phyloP scores from a whole-genome alignment of 2,797 vertebrate species.

The Trichosurus vulpecula region DNA sequence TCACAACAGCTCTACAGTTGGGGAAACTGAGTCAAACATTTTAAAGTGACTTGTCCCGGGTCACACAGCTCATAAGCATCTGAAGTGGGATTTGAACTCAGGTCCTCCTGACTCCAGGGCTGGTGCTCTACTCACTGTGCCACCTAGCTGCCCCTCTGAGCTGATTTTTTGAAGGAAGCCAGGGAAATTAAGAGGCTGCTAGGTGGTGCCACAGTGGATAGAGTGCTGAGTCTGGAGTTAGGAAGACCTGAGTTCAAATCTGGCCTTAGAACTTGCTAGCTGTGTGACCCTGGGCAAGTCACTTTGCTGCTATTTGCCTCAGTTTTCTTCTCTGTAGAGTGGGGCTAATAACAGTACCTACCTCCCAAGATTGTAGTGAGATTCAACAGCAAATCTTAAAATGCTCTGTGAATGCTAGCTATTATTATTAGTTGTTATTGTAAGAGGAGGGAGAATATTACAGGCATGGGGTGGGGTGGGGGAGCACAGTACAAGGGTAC shows the following conservation, averaged over 20 bases:
- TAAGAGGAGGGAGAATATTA: neutral
- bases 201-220: neutral
- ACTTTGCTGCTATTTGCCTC: neutral
- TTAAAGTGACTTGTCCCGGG: neutral
- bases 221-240: neutral
- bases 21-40: neutral
- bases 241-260: neutral
- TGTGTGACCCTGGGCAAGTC: neutral
- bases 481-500: neutral
- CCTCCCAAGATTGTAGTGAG: neutral
- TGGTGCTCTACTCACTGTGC: too few relatives aligned
- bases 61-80: neutral
- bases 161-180: neutral
- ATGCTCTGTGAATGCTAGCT: neutral
- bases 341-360: neutral
- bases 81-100: neutral
- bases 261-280: neutral
- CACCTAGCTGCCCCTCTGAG: neutral
- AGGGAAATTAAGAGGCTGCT: neutral
- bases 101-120: neutral
- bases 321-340: neutral
- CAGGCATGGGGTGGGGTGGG: neutral
- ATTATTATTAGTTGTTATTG: neutral
- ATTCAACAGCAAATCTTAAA: neutral
- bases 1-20: neutral